phyloP scores from a whole-genome alignment of 2,888 invertebrate genomes.

The Auanema sp. region DNA sequence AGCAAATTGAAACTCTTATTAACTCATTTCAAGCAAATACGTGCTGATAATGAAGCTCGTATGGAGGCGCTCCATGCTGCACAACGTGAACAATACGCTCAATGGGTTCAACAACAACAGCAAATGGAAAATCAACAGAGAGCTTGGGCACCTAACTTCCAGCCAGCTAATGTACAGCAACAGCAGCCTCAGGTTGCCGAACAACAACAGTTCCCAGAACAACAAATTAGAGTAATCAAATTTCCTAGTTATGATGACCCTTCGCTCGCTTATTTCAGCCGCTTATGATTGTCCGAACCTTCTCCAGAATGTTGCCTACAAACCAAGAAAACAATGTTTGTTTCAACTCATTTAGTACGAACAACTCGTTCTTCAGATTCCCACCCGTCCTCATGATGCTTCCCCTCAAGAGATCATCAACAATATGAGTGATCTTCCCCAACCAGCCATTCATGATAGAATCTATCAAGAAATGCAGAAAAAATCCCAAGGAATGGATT shows the following conservation, averaged over 20 bases:
- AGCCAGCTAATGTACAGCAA: background rate
- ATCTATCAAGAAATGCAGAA: slow-evolving; percentile 41
- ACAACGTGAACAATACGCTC: slow-evolving; percentile 23
- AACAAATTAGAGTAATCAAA: background rate
- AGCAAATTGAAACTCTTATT: no score
- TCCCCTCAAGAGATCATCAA: slow-evolving; percentile 21
- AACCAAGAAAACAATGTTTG: background rate
- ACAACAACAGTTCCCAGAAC: slow-evolving; percentile 16
- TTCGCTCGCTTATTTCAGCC: no score
- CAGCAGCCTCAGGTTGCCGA: slow-evolving; percentile 22
- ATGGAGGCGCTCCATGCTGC: no score
- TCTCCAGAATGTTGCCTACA: background rate
- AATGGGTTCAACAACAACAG: slow-evolving; percentile 28
- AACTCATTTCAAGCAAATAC: no score
- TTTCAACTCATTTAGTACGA: background rate
- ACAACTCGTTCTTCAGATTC: slow-evolving; percentile 10
- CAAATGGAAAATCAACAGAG: slow-evolving; percentile 28
- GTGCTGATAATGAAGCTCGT: no score
- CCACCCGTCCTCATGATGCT: slow-evolving; percentile 12
- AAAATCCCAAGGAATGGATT: slow-evolving; percentile 37
- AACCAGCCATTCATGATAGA: slow-evolving; percentile 35
- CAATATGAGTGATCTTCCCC: slow-evolving; percentile 13
- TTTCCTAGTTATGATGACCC: no score
- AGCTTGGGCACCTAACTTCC: slow-evolving; percentile 2
- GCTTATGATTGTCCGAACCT: background rate